Evolutionary conservation across 1,140 invertebrate genomes (phyloP).

Genomic region (Euwallacea fornicatus): DNA sequence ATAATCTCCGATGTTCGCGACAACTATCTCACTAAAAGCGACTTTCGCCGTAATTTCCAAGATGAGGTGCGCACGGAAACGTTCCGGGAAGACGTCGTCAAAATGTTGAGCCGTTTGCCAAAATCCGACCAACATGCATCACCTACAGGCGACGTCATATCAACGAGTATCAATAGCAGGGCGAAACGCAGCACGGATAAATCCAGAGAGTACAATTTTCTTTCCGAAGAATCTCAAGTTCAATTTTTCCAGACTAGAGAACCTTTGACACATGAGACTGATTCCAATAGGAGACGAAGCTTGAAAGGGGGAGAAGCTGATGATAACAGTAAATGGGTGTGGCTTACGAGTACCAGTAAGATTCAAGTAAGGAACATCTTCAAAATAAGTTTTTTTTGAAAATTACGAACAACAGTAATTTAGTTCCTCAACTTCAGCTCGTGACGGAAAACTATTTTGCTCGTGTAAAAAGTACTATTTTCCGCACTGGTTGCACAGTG

Average conservation of each 20-base stretch:
- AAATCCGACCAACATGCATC: not conserved
- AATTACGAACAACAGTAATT: too few relatives aligned
- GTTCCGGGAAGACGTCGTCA: slow-evolving; percentile 43
- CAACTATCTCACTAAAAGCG: slow-evolving; percentile 45
- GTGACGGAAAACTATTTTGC: too few relatives aligned
- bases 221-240: slow-evolving; percentile 59
- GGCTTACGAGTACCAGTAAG: slow-evolving; percentile 75
- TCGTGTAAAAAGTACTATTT: too few relatives aligned
- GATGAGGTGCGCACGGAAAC: slow-evolving; percentile 41
- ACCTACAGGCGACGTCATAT: not conserved
- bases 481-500: too few relatives aligned
- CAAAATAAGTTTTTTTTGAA: too few relatives aligned
- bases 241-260: slow-evolving; percentile 71
- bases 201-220: slow-evolving; percentile 47
- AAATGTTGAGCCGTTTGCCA: slow-evolving; percentile 41
- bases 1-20: slow-evolving; percentile 49
- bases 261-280: slow-evolving; percentile 64
- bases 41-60: slow-evolving; percentile 45
- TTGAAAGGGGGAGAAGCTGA: slow-evolving; percentile 49
- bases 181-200: slow-evolving; percentile 38
- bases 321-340: slow-evolving; percentile 67
- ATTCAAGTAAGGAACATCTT: slow-evolving; percentile 64
- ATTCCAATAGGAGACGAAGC: slow-evolving; percentile 59
- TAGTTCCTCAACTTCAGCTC: too few relatives aligned
- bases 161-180: slow-evolving; percentile 31